These are phyloP conservation scores for Neolamprologus hecqui DNA, from an alignment of 2,113 vertebrate species.

Conservation along the genomic window DNA sequence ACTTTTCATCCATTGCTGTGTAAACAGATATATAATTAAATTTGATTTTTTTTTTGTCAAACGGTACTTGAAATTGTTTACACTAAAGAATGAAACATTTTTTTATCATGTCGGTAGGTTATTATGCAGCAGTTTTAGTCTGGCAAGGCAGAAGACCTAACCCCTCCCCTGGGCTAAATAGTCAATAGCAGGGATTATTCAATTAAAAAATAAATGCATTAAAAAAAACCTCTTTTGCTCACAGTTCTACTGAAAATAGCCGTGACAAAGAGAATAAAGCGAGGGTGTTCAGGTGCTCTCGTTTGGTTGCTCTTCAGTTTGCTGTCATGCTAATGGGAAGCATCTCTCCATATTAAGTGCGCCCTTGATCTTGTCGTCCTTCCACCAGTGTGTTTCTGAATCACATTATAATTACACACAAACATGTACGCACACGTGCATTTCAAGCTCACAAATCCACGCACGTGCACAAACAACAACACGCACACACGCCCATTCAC, in stretches of 20 bases:
- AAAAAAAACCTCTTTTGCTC: not conserved
- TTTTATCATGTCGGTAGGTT: accelerated
- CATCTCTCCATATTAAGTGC: constrained; percentile 54
- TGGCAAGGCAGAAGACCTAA: not conserved
- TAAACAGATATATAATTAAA: not conserved
- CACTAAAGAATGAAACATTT: not conserved
- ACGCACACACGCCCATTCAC: not conserved
- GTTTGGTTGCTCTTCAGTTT: constrained; percentile 2
- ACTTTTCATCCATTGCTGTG: not conserved
- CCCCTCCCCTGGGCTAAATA: not conserved
- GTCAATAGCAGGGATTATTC: not conserved
- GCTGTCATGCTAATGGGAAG: constrained; percentile 35
- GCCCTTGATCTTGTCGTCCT: constrained; percentile 56
- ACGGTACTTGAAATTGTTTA: not conserved
- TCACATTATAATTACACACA: constrained; percentile 11
- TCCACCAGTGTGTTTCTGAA: constrained; percentile 38
- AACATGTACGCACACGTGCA: not conserved
- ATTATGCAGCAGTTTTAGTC: not conserved
- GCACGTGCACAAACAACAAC: not conserved
- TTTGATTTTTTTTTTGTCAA: not conserved
- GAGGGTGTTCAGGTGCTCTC: not conserved
- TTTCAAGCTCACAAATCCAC: not conserved
- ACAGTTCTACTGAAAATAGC: not conserved
- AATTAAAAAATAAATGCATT: not conserved
- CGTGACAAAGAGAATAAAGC: not conserved